Conservation (phyloP, 2,888 invertebrate genomes). For the Drymonia ruficornis region DNA sequence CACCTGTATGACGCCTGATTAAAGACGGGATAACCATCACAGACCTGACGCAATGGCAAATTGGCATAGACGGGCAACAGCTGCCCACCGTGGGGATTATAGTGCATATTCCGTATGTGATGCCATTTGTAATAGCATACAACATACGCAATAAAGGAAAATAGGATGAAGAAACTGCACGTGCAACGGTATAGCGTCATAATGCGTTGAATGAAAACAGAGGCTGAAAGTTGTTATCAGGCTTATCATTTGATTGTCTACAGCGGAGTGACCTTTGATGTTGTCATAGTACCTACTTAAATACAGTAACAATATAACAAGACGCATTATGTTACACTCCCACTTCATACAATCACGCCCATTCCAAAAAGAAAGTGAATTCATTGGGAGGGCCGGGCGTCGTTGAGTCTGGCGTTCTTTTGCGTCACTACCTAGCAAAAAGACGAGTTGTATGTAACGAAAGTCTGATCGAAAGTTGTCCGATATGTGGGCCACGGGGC, state of each 20-base stretch:
- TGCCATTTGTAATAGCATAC: background rate
- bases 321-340: slow-evolving; percentile 9
- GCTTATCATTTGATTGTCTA: background rate
- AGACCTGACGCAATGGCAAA: background rate
- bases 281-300: too few species aligned
- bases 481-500: slow-evolving; percentile 77
- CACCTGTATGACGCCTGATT: background rate
- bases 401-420: slow-evolving; percentile 64
- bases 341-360: slow-evolving; percentile 28
- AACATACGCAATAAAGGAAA: background rate
- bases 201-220: background rate
- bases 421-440: slow-evolving; percentile 59
- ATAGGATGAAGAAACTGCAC: background rate
- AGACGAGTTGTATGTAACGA: slow-evolving; percentile 70
- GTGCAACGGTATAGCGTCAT: too few species aligned
- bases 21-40: background rate
- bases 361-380: slow-evolving; percentile 61
- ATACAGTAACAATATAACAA: background rate
- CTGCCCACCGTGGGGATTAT: background rate
- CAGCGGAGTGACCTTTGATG: background rate
- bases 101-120: background rate
- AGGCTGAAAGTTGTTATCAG: background rate
- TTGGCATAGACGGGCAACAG: background rate
- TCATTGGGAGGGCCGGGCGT: slow-evolving; percentile 62
- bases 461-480: slow-evolving; percentile 83